These are phyloP conservation scores for Oreochromis tanganicae DNA, from an alignment of 2,113 vertebrate genomes.

Conservation along the genomic window DNA sequence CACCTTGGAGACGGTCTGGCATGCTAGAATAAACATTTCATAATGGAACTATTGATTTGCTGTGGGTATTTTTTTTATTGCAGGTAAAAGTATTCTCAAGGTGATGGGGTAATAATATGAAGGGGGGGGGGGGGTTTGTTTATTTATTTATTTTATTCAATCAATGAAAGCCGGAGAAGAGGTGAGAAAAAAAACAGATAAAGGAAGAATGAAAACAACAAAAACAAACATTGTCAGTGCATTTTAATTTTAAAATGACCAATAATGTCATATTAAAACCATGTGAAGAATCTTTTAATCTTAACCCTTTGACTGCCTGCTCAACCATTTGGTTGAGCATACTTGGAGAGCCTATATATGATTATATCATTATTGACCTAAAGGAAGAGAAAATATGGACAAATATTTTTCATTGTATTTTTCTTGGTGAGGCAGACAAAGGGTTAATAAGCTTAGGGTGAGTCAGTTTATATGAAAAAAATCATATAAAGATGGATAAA, in stretches of 20 bases:
- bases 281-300: background rate
- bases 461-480: background rate
- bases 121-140: background rate
- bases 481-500: background rate
- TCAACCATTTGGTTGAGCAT: too few species aligned
- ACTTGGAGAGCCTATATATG: too few species aligned
- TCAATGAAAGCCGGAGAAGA: background rate
- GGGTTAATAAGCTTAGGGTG: background rate
- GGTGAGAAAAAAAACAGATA: background rate
- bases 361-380: too few species aligned
- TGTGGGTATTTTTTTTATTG: background rate
- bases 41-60: conserved; percentile 52
- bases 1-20: background rate
- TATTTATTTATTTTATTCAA: conserved; percentile 24
- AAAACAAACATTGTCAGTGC: background rate
- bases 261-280: background rate
- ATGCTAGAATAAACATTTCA: conserved; percentile 47
- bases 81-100: conserved; percentile 34
- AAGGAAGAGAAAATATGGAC: too few species aligned
- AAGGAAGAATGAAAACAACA: background rate
- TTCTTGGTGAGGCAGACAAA: too few species aligned
- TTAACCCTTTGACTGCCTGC: too few species aligned
- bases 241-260: background rate
- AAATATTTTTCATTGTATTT: too few species aligned
- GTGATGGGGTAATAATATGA: conserved; percentile 35